A percentile compares a stretch with the other conserved stretches of the same genome.
Evolutionary conservation across 1,140 invertebrate genomes (phyloP).

Genomic region (Drosophila ambigua): DNA sequence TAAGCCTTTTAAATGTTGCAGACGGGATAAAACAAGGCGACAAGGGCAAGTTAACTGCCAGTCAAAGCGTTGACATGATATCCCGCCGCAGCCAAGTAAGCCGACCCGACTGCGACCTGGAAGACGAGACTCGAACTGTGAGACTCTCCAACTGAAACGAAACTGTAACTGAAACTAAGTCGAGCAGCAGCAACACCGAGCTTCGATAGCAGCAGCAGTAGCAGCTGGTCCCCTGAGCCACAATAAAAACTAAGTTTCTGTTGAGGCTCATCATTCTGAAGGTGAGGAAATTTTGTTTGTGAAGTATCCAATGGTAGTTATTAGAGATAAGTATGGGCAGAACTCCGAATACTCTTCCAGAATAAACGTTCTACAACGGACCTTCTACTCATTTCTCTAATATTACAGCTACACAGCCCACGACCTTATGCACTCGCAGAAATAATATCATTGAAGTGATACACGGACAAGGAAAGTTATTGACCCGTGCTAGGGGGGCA

Average conservation of each 20-base stretch:
- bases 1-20: conserved; percentile 72
- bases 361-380: no score
- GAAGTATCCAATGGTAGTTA: no score
- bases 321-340: no score
- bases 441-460: conserved; percentile 29
- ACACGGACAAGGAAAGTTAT: conserved; percentile 34
- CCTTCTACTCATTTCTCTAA: no score
- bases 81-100: conserved; percentile 48
- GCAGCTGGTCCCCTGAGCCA: background rate
- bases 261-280: no score
- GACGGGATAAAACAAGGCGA: conserved; percentile 58
- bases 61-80: conserved; percentile 76
- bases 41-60: conserved; percentile 75
- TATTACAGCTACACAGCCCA: conserved; percentile 5
- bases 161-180: conserved; percentile 19
- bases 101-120: conserved; percentile 34
- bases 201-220: conserved; percentile 29
- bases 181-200: conserved; percentile 8
- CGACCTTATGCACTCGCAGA: conserved; percentile 47
- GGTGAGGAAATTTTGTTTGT: no score
- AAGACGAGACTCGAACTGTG: background rate
- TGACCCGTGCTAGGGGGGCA: conserved; percentile 49
- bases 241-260: no score
- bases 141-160: background rate
- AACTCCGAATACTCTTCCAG: no score